phyloP scores from a whole-genome alignment of 1,140 invertebrate genomes.

The Hypsibius dujardini region DNA sequence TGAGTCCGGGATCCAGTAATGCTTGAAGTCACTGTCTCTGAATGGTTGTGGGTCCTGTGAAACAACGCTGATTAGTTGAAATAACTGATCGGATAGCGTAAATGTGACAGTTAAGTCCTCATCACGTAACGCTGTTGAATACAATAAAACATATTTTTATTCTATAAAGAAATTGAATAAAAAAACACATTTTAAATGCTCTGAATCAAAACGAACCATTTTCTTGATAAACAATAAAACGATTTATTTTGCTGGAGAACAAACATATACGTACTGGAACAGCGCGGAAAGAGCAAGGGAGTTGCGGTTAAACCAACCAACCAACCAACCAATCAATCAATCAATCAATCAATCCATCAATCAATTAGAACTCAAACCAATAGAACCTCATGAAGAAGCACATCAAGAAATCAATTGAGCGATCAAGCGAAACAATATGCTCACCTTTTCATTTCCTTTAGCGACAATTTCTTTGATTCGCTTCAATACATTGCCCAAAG shows the following conservation, averaged over 20 bases:
- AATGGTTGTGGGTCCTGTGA: slow-evolving; percentile 27
- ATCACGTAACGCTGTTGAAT: slow-evolving; percentile 17
- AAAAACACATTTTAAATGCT: slow-evolving; percentile 14
- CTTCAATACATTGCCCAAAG: slow-evolving; percentile 4
- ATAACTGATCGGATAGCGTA: neutral
- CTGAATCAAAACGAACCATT: neutral
- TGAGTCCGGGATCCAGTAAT: slow-evolving; percentile 95
- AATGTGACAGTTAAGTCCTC: slow-evolving; percentile 2
- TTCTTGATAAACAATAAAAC: neutral
- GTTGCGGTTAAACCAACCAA: neutral
- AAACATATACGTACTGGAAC: no score
- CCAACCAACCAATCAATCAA: neutral
- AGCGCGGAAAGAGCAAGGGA: neutral
- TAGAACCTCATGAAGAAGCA: neutral
- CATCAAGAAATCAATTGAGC: no score
- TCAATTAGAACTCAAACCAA: neutral
- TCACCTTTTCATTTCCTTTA: neutral
- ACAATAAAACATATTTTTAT: no score
- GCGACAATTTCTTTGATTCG: neutral
- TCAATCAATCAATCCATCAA: neutral
- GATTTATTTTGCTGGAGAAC: no score
- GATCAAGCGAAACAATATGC: no score
- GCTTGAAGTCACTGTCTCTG: slow-evolving; percentile 62
- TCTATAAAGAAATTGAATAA: neutral
- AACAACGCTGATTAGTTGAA: slow-evolving; percentile 16